Conservation (phyloP, 2,888 invertebrate genomes). For the Eretmocerus hayati region DNA sequence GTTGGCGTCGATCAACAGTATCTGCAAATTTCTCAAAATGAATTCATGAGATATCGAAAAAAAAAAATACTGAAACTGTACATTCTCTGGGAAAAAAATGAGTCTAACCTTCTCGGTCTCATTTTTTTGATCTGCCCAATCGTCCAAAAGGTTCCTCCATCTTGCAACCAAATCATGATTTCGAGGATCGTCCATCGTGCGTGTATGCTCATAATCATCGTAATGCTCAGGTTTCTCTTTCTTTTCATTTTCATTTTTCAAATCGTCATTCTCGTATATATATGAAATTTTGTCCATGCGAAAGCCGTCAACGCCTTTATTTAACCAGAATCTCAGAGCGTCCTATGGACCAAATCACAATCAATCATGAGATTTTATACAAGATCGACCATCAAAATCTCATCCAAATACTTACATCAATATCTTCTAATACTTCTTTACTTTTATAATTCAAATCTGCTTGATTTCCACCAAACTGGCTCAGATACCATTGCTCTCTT, state of each 20-base stretch:
- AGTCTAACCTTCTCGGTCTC: conserved; percentile 41
- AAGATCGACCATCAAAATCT: neutral
- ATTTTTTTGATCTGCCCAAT: conserved; percentile 39
- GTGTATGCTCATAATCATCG: conserved; percentile 54
- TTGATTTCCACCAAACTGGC: conserved; percentile 50
- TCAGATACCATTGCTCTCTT: conserved; percentile 49
- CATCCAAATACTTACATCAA: conserved; percentile 33
- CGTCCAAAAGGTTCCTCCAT: conserved; percentile 54
- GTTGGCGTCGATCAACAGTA: conserved; percentile 75
- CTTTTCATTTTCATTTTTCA: conserved; percentile 54
- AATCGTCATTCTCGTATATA: conserved; percentile 54
- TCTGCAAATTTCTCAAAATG: conserved; percentile 29
- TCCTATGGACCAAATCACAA: no score
- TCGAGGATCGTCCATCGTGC: conserved; percentile 57
- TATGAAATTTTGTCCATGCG: conserved; percentile 70
- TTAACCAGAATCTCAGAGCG: conserved; percentile 70
- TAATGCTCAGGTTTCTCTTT: conserved; percentile 46
- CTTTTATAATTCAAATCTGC: conserved; percentile 54
- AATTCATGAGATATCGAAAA: neutral
- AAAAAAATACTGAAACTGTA: neutral
- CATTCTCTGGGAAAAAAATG: no score
- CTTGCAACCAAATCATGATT: conserved; percentile 52
- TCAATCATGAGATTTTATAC: no score
- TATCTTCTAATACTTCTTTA: conserved; percentile 34
- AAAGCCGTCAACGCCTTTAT: conserved; percentile 79